These are phyloP conservation scores for Leptopterna dolabrata DNA, from an alignment of 2,888 invertebrate genomes.

Conservation along the genomic window DNA sequence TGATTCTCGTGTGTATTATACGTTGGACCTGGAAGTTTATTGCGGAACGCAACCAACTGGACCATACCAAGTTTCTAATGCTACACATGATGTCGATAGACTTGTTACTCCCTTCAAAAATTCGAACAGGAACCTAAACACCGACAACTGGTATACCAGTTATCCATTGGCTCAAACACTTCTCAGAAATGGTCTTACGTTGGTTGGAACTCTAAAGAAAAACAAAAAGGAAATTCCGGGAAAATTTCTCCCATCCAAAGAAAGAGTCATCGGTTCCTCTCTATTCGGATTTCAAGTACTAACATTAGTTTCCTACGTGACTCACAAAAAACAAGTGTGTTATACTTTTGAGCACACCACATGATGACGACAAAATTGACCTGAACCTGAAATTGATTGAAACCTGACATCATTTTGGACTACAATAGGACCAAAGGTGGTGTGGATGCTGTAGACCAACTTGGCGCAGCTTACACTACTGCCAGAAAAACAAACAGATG, in stretches of 20 bases:
- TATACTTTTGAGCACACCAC: constrained; percentile 63
- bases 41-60: constrained; percentile 59
- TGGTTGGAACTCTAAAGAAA: constrained; percentile 63
- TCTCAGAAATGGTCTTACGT: constrained; percentile 61
- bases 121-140: constrained; percentile 61
- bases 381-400: constrained; percentile 60
- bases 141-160: constrained; percentile 62
- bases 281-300: constrained; percentile 63
- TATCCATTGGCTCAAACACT: constrained; percentile 60
- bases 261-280: constrained; percentile 59
- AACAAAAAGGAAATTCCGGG: constrained; percentile 64
- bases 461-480: background rate
- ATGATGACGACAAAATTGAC: constrained; percentile 60
- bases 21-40: background rate
- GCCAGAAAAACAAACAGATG: background rate
- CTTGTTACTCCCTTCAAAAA: constrained; percentile 54
- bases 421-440: too few relatives aligned
- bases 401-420: constrained; percentile 55
- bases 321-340: constrained; percentile 62
- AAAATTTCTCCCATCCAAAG: constrained; percentile 63
- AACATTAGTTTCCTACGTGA: constrained; percentile 63
- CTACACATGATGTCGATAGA: constrained; percentile 56
- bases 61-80: constrained; percentile 44
- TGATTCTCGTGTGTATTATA: constrained; percentile 42
- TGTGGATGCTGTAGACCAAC: background rate